Evolutionary conservation across 2,797 vertebrate genomes (phyloP).

Genomic region (Rhadinocentrus ornatus): DNA sequence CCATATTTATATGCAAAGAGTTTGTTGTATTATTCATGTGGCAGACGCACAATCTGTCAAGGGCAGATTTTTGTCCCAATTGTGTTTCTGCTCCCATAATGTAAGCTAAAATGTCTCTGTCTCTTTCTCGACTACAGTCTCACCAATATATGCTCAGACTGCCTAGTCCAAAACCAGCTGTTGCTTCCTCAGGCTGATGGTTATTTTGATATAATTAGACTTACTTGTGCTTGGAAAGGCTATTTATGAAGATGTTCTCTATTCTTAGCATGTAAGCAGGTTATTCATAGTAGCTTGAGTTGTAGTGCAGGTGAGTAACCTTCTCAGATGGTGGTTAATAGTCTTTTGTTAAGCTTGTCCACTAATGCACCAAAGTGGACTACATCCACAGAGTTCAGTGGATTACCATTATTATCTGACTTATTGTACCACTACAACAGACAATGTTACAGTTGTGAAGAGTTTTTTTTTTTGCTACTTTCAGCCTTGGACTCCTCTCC

Average conservation of each 20-base stretch:
- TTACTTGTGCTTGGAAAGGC: constrained; percentile 19
- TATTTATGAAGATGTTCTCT: constrained; percentile 42
- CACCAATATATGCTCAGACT: constrained; percentile 18
- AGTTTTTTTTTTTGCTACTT: neutral
- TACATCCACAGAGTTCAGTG: neutral
- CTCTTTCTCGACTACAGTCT: constrained; percentile 24
- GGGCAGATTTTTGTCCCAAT: constrained; percentile 17
- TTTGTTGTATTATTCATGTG: constrained; percentile 16
- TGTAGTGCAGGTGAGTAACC: constrained; percentile 33
- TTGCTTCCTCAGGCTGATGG: constrained; percentile 11
- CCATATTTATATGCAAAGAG: neutral
- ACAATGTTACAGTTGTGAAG: neutral
- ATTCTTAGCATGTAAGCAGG: constrained; percentile 49
- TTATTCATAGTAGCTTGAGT: constrained; percentile 45
- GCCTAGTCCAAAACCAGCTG: constrained; percentile 50
- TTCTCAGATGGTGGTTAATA: constrained; percentile 40
- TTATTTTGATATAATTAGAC: constrained; percentile 34
- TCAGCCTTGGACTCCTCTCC: neutral
- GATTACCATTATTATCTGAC: neutral
- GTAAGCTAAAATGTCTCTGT: constrained; percentile 10
- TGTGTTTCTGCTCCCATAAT: neutral
- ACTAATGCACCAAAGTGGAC: constrained; percentile 5
- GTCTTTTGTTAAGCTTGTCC: constrained; percentile 10
- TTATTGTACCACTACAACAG: constrained; percentile 1
- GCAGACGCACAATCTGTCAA: neutral